A percentile compares a stretch with the other conserved stretches of the same genome.
Conservation (phyloP, 1,140 invertebrate genomes). For the Lucilia cuprina region DNA sequence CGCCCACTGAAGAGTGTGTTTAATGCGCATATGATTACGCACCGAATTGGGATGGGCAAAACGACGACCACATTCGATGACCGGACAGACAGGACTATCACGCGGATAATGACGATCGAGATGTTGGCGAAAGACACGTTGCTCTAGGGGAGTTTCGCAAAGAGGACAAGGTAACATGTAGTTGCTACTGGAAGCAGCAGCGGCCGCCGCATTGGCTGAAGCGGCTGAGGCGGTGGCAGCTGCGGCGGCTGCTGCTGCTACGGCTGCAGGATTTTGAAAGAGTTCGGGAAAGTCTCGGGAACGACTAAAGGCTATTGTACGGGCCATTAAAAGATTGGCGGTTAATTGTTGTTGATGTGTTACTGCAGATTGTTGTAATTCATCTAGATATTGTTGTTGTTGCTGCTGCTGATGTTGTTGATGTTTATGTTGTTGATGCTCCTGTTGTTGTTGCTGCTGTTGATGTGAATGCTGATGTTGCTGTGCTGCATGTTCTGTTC, state of each 20-base stretch:
- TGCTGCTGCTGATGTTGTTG: conserved; percentile 44
- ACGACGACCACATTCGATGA: conserved; percentile 73
- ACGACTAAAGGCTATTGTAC: conserved; percentile 54
- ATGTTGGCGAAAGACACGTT: conserved; percentile 74
- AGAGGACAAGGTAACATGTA: conserved; percentile 72
- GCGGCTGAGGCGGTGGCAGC: conserved; percentile 60
- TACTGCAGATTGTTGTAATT: conserved; percentile 54
- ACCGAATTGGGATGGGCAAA: conserved; percentile 84
- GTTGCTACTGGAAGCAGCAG: conserved; percentile 49
- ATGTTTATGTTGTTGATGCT: conserved; percentile 39
- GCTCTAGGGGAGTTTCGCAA: conserved; percentile 71
- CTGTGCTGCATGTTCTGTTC: too few relatives aligned
- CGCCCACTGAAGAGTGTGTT: conserved; percentile 79
- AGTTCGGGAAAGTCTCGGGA: conserved; percentile 55
- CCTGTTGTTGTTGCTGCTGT: conserved; percentile 42
- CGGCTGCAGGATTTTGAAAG: conserved; percentile 52
- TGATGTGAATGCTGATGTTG: conserved; percentile 36
- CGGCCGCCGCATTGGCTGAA: conserved; percentile 47
- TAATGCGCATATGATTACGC: conserved; percentile 82
- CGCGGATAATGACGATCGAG: conserved; percentile 82
- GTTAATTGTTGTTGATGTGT: conserved; percentile 62
- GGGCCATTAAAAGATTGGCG: conserved; percentile 58
- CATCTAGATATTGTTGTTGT: conserved; percentile 61
- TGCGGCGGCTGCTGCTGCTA: conserved; percentile 55
- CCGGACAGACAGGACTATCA: conserved; percentile 80